Percentiles rank a stretch among this genome's conserved stretches.
phyloP scores from a whole-genome alignment of 2,888 invertebrate species.

The Heliothis peltigera region DNA sequence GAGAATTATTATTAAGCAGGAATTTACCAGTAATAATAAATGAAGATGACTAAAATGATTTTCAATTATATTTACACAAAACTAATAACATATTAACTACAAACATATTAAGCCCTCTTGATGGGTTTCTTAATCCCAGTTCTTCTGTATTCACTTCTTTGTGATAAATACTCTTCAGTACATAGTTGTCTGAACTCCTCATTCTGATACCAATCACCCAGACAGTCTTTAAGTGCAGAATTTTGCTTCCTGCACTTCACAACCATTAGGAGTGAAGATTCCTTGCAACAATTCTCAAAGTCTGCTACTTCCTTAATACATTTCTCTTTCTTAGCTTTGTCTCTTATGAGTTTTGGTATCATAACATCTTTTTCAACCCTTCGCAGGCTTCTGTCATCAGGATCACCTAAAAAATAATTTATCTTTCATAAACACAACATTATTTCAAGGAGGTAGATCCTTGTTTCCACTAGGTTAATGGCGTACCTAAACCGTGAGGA shows the following conservation, averaged over 20 bases:
- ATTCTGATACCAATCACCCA: constrained; percentile 94
- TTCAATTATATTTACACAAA: constrained; percentile 72
- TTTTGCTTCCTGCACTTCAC: constrained; percentile 94
- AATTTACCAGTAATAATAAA: constrained; percentile 83
- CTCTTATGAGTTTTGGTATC: constrained; percentile 96
- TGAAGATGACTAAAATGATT: constrained; percentile 76
- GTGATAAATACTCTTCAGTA: constrained; percentile 94
- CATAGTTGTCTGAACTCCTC: constrained; percentile 93
- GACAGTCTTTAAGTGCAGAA: constrained; percentile 92
- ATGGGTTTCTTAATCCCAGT: constrained; percentile 93
- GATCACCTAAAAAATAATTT: constrained; percentile 92
- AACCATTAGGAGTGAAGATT: constrained; percentile 92
- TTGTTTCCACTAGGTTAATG: neutral
- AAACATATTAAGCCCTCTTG: constrained; percentile 77
- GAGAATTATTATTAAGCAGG: constrained; percentile 92
- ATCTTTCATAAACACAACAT: constrained; percentile 3
- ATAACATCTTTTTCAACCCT: constrained; percentile 97
- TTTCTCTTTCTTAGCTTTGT: constrained; percentile 94
- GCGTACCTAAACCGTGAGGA: constrained; percentile 89
- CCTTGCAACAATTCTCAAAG: constrained; percentile 93
- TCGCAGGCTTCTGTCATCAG: constrained; percentile 94
- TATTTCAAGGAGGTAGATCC: neutral
- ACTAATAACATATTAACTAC: constrained; percentile 48
- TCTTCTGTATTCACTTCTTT: constrained; percentile 94
- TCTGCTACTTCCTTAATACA: constrained; percentile 93